phyloP scores from a whole-genome alignment of 1,140 invertebrate species.

The Drosophila hydei region DNA sequence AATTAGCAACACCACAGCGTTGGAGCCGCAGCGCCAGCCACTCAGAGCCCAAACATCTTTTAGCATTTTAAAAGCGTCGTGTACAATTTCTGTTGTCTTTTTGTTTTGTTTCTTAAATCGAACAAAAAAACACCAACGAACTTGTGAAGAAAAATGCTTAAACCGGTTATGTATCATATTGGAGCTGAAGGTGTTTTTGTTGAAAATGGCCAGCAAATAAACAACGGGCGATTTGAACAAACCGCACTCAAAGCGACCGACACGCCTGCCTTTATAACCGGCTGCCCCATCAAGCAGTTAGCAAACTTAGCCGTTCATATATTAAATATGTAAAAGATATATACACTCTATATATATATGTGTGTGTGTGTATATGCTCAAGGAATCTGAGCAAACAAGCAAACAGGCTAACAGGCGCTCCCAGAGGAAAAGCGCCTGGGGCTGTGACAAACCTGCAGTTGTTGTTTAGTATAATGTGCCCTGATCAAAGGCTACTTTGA shows the following conservation, averaged over 20 bases:
- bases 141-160: conserved; percentile 26
- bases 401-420: conserved; percentile 16
- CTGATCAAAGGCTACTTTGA: too few species aligned
- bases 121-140: too few species aligned
- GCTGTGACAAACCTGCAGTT: conserved; percentile 12
- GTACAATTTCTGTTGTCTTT: conserved; percentile 38
- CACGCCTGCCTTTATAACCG: conserved; percentile 52
- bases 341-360: too few species aligned
- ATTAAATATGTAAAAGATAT: conserved; percentile 47
- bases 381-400: conserved; percentile 6
- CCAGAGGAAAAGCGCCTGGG: conserved; percentile 22
- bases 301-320: conserved; percentile 30
- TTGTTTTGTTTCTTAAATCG: conserved; percentile 17
- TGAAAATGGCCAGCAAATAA: conserved; percentile 69
- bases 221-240: conserved; percentile 57
- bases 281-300: conserved; percentile 54
- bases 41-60: conserved; percentile 62
- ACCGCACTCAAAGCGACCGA: conserved; percentile 54
- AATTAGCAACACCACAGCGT: conserved; percentile 76
- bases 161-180: conserved; percentile 66
- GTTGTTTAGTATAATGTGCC: background rate
- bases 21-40: conserved; percentile 38
- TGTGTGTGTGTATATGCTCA: conserved; percentile 1
- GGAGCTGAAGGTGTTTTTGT: conserved; percentile 72
- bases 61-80: conserved; percentile 71